Percentiles rank a stretch among this genome's conserved stretches.
Conservation (phyloP, 2,113 vertebrate genomes). For the Pluvialis apricaria region DNA sequence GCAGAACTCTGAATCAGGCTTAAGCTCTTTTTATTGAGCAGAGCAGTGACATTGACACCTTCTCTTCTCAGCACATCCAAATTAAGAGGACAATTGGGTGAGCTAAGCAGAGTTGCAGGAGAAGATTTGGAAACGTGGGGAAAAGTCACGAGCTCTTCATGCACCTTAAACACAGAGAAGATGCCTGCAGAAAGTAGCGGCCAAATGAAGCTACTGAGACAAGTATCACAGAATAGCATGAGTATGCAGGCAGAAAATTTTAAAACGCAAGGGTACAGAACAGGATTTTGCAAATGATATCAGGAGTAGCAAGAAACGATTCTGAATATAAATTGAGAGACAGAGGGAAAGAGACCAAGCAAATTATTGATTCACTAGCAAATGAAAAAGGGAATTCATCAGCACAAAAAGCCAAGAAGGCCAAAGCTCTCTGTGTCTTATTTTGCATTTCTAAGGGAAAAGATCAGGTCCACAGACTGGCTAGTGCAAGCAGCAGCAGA, state of each 20-base stretch:
- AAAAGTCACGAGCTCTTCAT: neutral
- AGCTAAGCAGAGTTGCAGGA: neutral
- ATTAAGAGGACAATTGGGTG: neutral
- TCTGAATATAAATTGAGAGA: neutral
- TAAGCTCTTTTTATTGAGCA: neutral
- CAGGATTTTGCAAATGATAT: neutral
- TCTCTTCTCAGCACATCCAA: neutral
- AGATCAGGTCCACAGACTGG: neutral
- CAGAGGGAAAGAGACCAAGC: neutral
- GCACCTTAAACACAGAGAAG: neutral
- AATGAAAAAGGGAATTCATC: neutral
- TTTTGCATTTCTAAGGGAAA: neutral
- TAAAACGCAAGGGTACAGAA: neutral
- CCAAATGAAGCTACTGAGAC: neutral
- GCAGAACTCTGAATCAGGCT: neutral
- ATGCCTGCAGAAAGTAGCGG: neutral
- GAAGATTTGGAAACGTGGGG: neutral
- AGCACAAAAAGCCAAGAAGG: neutral
- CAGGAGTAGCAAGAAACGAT: neutral
- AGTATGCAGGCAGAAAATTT: neutral
- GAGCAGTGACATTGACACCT: neutral
- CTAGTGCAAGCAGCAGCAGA: neutral
- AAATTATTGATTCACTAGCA: neutral
- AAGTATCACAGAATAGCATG: neutral
- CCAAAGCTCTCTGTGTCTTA: neutral